Conservation (phyloP, 92 coral and sea anemone species). For the Zoanthus gigantus region DNA sequence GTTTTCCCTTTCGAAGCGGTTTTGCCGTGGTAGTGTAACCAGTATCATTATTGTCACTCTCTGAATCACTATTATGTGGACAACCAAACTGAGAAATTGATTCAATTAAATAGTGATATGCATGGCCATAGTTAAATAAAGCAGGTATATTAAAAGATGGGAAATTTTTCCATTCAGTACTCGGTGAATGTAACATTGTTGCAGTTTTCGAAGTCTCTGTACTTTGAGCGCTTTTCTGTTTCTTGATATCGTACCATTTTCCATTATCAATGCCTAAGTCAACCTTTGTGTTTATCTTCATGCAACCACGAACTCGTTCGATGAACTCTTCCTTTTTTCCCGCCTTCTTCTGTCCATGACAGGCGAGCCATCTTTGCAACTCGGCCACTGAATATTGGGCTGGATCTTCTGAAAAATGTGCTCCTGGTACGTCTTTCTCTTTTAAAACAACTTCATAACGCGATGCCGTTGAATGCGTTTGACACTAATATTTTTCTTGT, state of each 20-base stretch:
- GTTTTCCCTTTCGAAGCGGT: constrained; percentile 23
- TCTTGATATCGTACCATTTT: constrained; percentile 2
- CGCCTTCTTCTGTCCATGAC: constrained; percentile 61
- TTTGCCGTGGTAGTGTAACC: constrained; percentile 34
- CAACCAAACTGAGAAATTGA: constrained; percentile 4
- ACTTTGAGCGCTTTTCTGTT: not conserved
- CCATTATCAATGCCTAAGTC: not conserved
- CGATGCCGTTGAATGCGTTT: no score
- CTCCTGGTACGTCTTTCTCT: no score
- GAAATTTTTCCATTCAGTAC: not conserved
- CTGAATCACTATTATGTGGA: not conserved
- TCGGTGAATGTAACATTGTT: no score
- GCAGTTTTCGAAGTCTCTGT: no score
- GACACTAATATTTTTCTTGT: no score
- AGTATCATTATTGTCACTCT: not conserved
- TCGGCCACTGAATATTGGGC: constrained; percentile 31
- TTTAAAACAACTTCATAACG: no score
- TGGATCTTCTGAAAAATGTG: no score
- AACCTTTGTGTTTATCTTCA: constrained; percentile 33
- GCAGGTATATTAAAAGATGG: constrained; percentile 53
- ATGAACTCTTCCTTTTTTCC: constrained; percentile 34
- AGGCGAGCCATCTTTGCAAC: constrained; percentile 60
- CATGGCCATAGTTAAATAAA: constrained; percentile 44
- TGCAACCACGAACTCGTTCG: constrained; percentile 55
- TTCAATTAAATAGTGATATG: constrained; percentile 32